phyloP scores from a whole-genome alignment of 2,797 vertebrate species.

The Tokudaia muenninki region DNA sequence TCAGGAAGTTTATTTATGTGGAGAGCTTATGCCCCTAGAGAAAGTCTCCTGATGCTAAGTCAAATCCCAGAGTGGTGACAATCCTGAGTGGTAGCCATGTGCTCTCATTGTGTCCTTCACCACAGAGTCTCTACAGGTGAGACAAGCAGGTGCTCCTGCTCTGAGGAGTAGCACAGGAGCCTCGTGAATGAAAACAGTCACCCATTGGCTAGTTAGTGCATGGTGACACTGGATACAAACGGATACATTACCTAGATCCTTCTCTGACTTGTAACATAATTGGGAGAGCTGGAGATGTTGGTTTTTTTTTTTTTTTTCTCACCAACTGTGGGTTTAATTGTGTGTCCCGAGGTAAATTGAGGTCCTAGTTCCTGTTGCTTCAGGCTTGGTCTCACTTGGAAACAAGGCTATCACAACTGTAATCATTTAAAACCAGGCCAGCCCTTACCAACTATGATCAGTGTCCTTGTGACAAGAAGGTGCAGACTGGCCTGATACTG shows the following conservation, averaged over 20 bases:
- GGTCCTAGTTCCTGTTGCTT: background rate
- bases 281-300: background rate
- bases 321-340: background rate
- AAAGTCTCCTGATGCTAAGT: background rate
- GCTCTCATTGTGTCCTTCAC: background rate
- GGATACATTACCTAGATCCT: accelerated
- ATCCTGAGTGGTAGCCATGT: background rate
- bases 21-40: background rate
- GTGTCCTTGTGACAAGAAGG: background rate
- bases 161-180: background rate
- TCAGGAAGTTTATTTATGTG: background rate
- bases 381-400: background rate
- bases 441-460: background rate
- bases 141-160: background rate
- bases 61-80: background rate
- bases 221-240: background rate
- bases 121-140: accelerated
- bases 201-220: background rate
- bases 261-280: background rate
- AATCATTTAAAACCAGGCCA: too few species aligned
- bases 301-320: background rate
- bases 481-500: too few species aligned
- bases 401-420: background rate
- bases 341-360: background rate
- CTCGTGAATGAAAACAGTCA: background rate